Conservation (phyloP, 2,888 invertebrate species). For the Drosophila buzzatii region DNA sequence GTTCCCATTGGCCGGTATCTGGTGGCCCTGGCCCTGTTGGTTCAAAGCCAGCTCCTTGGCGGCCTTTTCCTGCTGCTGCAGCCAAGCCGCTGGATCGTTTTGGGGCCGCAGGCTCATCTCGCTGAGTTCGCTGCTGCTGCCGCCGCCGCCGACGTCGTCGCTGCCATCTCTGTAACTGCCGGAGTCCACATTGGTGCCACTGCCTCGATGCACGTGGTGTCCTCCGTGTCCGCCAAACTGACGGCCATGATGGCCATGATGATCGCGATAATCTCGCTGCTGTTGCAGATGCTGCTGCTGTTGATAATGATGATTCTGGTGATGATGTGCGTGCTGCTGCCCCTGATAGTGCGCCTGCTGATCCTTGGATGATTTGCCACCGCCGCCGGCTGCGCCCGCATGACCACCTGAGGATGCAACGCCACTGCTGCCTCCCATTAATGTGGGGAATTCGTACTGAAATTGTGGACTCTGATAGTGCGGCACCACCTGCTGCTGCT, state of each 20-base stretch:
- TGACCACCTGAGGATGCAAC: conserved; percentile 56
- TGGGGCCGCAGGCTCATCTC: conserved; percentile 84
- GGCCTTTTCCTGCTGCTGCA: conserved; percentile 85
- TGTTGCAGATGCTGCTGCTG: conserved; percentile 72
- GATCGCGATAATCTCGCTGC: conserved; percentile 70
- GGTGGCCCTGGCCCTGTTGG: conserved; percentile 86
- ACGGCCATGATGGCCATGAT: conserved; percentile 61
- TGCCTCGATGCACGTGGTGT: conserved; percentile 60
- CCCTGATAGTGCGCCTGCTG: conserved; percentile 66
- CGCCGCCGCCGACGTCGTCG: conserved; percentile 77
- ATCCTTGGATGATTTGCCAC: conserved; percentile 51
- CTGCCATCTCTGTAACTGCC: conserved; percentile 85
- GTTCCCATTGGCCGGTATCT: conserved; percentile 61
- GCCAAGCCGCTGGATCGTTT: conserved; percentile 84
- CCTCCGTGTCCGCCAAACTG: conserved; percentile 53
- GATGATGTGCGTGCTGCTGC: conserved; percentile 63
- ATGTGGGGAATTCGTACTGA: conserved; percentile 98
- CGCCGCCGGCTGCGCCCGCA: conserved; percentile 57
- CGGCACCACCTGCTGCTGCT: conserved; percentile 86
- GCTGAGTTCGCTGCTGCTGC: conserved; percentile 62
- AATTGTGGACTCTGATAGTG: conserved; percentile 94
- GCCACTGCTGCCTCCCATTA: conserved; percentile 83
- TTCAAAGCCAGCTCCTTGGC: conserved; percentile 82
- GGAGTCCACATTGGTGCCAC: conserved; percentile 38
- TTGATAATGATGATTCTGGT: conserved; percentile 64